Conservation (phyloP, 1,140 invertebrate species). For the Drosophila tristis region DNA sequence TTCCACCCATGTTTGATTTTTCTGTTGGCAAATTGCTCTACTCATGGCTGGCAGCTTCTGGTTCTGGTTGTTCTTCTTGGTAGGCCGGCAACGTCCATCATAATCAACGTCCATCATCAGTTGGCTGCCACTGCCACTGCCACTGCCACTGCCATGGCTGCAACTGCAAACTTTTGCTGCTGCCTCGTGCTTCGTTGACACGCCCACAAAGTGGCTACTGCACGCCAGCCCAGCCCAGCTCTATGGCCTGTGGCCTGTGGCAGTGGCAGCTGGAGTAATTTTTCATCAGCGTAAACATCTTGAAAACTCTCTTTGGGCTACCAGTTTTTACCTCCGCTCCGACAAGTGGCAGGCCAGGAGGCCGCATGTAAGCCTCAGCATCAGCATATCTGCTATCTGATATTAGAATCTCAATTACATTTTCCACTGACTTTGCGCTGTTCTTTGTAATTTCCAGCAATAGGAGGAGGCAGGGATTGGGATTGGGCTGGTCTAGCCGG, state of each 20-base stretch:
- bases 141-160: slow-evolving; percentile 62
- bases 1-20: background rate
- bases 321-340: slow-evolving; percentile 47
- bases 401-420: slow-evolving; percentile 81
- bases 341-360: slow-evolving; percentile 22
- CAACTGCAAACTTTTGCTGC: slow-evolving; percentile 53
- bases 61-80: slow-evolving; percentile 43
- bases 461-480: slow-evolving; percentile 42
- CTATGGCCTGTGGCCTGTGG: slow-evolving; percentile 49
- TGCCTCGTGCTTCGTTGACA: slow-evolving; percentile 28
- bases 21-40: slow-evolving; percentile 44
- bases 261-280: slow-evolving; percentile 74
- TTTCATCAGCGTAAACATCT: slow-evolving; percentile 76
- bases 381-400: slow-evolving; percentile 70
- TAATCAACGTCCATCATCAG: slow-evolving; percentile 82
- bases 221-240: slow-evolving; percentile 4
- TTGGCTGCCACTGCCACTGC: slow-evolving; percentile 70
- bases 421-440: slow-evolving; percentile 69
- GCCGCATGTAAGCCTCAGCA: slow-evolving; percentile 59
- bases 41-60: slow-evolving; percentile 37
- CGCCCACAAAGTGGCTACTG: slow-evolving; percentile 45
- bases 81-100: slow-evolving; percentile 74
- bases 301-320: slow-evolving; percentile 66
- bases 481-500: slow-evolving; percentile 54
- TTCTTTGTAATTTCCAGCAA: slow-evolving; percentile 50